Evolutionary conservation across 2,113 vertebrate genomes (phyloP).

Genomic region (Brachyistius frenatus): DNA sequence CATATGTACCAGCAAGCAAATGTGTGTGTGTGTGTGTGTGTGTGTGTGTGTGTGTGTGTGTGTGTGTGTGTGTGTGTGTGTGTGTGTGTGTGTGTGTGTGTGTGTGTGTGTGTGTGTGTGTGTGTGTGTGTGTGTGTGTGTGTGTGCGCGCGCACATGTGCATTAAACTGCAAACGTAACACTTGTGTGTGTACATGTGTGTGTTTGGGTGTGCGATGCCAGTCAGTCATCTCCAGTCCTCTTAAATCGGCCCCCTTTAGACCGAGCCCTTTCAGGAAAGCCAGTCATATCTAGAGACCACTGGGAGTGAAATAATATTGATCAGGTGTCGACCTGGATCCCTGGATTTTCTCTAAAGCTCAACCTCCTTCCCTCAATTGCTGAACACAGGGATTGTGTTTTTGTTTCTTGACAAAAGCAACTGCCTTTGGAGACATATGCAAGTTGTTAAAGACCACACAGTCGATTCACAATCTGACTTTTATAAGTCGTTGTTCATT

Average conservation of each 20-base stretch:
- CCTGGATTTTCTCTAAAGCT: conserved; percentile 28
- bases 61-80: too few relatives aligned
- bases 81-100: conserved; percentile 1
- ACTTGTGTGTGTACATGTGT: conserved; percentile 11
- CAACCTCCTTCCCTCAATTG: neutral
- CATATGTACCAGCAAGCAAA: neutral
- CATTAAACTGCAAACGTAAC: conserved; percentile 5
- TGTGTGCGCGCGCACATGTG: neutral
- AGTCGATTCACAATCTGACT: neutral
- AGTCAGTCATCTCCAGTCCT: conserved; percentile 39
- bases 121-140: neutral
- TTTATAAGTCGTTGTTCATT: neutral
- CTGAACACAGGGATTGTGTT: conserved; percentile 10
- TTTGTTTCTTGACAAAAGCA: neutral
- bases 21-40: neutral
- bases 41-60: neutral
- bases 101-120: conserved; percentile 4
- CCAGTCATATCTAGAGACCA: conserved; percentile 58
- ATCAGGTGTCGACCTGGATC: conserved; percentile 29
- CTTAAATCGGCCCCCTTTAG: conserved; percentile 42
- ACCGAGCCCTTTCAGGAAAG: conserved; percentile 44
- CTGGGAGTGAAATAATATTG: conserved; percentile 59
- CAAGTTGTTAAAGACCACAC: neutral
- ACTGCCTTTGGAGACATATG: neutral
- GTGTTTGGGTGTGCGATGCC: conserved; percentile 4